Evolutionary conservation across 2,888 invertebrate species (phyloP), one percentile per base, ranked within the genome.

Genomic region (Melanotus villosus): DNA sequence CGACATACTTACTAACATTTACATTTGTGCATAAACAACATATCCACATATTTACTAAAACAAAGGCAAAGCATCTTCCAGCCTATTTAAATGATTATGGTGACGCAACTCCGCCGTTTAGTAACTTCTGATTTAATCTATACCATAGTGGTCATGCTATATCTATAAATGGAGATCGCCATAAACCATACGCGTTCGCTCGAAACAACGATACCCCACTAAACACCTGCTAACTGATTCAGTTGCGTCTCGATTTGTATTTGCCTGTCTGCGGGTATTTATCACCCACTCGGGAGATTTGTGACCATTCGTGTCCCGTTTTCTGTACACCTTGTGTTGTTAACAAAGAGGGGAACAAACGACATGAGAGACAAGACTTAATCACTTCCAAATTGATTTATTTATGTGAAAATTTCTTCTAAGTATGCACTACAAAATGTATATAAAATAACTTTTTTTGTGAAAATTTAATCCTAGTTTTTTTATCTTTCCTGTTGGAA

Each of bases 171-270:
- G 54, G 68, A 67, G 68, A 76, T 72, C 74, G 65, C 71, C 72
- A 75, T 76, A 75, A 76, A 76, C 66, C 73, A 73, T 74, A 70
- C 65, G 63, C 65, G 69, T 71, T 66, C 71, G 66, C 66, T 73
- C 65, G 71, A 66, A 72, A 70, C 72, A 75, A 74, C 73, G 52
- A 62, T 60, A 54, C 68, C 70, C 65, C 71, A 74, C 73, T 74
- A 78, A 78, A 76, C 77, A 78, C 78, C 78, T 78, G 78, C 77
- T 77, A 78, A 78, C 78, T 76, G 76, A 77, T 77, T 77, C 78
- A 75, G 76, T 76, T 78, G 76, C 78, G 76, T 77, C 75, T 78
- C 76, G 77, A 78, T 78, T 78, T 78, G 78, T 78, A 77, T 77
- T 76, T 75, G 68, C 66, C 78, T 76, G 78, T 76, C 76, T 71